phyloP scores from a whole-genome alignment of 2,113 vertebrate species.

The Malurus cyaneus region DNA sequence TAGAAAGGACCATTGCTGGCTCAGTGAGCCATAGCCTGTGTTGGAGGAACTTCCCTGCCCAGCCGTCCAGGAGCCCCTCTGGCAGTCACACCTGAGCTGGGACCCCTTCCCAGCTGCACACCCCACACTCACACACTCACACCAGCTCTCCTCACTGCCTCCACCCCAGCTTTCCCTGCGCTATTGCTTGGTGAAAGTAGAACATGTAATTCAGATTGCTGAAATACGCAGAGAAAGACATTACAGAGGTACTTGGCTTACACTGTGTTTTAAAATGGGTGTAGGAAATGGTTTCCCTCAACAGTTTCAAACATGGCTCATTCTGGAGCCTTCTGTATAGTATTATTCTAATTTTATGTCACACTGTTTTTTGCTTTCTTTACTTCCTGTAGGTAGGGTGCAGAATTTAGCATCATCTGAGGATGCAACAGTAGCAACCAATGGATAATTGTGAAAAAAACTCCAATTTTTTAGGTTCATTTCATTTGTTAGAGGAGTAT shows the following conservation, averaged over 20 bases:
- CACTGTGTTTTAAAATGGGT: background rate
- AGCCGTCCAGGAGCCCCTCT: background rate
- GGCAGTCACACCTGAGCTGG: background rate
- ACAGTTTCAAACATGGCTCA: background rate
- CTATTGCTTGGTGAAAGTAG: background rate
- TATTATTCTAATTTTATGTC: background rate
- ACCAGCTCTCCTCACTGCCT: background rate
- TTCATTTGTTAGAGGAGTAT: background rate
- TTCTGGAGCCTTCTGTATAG: background rate
- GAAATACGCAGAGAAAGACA: background rate
- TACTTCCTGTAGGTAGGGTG: background rate
- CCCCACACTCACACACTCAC: background rate
- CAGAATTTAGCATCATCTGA: background rate
- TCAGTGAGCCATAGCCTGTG: background rate
- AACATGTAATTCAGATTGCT: background rate
- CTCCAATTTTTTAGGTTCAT: background rate
- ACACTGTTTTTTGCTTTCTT: background rate
- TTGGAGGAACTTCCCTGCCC: background rate
- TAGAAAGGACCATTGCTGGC: background rate
- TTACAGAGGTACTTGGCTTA: background rate
- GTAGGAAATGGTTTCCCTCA: background rate
- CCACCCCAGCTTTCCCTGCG: background rate
- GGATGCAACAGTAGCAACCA: background rate
- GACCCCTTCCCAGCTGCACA: background rate
- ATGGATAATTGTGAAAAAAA: background rate